Base-by-base conservation (phyloP, 2,797 vertebrate genomes). In the Podargus strigoides region DNA sequence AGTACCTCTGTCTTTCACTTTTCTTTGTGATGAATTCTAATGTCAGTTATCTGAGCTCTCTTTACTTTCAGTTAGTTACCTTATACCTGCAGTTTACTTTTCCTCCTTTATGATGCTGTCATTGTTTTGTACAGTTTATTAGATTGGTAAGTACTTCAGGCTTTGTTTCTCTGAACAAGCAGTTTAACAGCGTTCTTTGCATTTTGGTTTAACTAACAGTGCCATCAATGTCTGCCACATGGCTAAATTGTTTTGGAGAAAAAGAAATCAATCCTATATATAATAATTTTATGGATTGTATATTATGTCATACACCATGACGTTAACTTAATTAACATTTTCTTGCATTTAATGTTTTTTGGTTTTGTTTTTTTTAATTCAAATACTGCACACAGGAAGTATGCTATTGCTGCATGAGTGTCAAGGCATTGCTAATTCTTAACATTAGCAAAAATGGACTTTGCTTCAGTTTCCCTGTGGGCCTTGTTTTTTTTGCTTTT, bases 121-220 rank as follows among this genome's bases (percentile, higher is more conserved):
- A 95, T 97, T 97, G 95, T 96, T 98, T 97, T 98, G 96, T 98
- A 94, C 99, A 99, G 99, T 99, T 99, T 98, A 98, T 99, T 98
- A 99, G 98, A 97, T 96, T 98, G 99, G 99, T 99, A 98, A 99
- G 99, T 99, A 98, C 95, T 81, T 85, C 86, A 94, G 96, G 93
- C 81, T 93, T 97, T 95, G 91, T 97, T 97, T 88, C 42, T 74
- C 92, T 94, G 93, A 94, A 96, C 93, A 81, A 87, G 85, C 82
- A 87, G 67, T 89, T 96, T 97, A 95, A 96, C 92, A 81, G 92
- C 4, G 13, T 90, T 94, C 90, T 87, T 93, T 96, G 97, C 95
- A 81, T 94, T 97, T 91, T 95, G 93, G 89, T 96, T 93, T 97
- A 97, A 97, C 98, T 98, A 98, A 98, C 97, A 85, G 84, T 93